A percentile compares a stretch with the other conserved stretches of the same genome.
phyloP scores from a whole-genome alignment of 2,797 vertebrate species.

The Poeciliopsis turneri region DNA sequence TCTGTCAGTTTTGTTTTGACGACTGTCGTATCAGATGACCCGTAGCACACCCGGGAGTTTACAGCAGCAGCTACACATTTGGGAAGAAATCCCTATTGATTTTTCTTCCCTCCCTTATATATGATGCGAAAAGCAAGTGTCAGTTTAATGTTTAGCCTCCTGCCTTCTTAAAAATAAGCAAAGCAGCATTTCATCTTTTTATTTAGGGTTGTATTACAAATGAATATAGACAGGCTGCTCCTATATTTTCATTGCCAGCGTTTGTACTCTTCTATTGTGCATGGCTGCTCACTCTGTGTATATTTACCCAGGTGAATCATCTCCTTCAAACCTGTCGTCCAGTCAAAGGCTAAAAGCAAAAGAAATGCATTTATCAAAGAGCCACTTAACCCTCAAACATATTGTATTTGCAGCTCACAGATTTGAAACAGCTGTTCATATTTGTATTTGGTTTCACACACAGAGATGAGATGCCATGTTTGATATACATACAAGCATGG shows the following conservation, averaged over 20 bases:
- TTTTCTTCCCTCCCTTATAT: slow-evolving; percentile 1
- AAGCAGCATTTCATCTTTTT: neutral
- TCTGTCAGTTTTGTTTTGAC: slow-evolving; percentile 27
- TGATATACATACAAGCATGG: neutral
- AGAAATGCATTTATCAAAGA: slow-evolving; percentile 3
- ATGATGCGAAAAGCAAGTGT: neutral
- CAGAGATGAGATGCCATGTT: neutral
- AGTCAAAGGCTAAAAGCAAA: slow-evolving; percentile 4
- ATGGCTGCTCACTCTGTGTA: neutral
- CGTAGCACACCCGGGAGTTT: neutral
- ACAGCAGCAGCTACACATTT: slow-evolving; percentile 11
- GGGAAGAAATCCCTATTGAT: neutral
- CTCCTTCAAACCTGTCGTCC: neutral
- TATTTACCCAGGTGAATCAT: slow-evolving; percentile 5
- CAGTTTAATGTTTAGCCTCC: neutral
- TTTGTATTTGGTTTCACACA: slow-evolving; percentile 8
- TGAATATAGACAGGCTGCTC: neutral
- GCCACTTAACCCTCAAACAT: neutral
- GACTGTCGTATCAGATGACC: slow-evolving; percentile 16
- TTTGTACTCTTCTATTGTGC: neutral
- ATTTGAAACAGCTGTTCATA: slow-evolving; percentile 19
- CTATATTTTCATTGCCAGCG: neutral
- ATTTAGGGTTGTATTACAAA: neutral
- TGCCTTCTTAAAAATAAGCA: neutral
- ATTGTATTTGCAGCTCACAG: neutral